A percentile compares a stretch with the other conserved stretches of the same genome.
Evolutionary conservation across 2,113 vertebrate species (phyloP).

Genomic region (Micromys minutus): DNA sequence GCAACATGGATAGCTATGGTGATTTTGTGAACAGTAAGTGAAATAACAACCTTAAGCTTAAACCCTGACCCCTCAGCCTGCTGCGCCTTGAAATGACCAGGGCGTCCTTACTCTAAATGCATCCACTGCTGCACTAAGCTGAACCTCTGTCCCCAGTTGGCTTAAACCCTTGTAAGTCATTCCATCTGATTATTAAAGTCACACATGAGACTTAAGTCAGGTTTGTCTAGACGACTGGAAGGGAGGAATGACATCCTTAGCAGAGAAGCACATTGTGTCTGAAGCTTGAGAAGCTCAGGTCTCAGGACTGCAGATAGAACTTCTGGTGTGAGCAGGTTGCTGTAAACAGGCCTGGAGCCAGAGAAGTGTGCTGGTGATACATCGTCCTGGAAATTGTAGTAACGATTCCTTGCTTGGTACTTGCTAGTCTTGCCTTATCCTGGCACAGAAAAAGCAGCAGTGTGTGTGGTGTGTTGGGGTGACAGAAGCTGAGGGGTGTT

Average conservation of each 20-base stretch:
- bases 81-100: background rate
- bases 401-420: conserved; percentile 1
- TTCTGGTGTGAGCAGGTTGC: background rate
- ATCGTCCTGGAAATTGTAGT: background rate
- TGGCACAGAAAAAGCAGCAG: background rate
- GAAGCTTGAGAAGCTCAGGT: background rate
- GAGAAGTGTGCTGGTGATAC: background rate
- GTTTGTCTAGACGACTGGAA: background rate
- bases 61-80: too few relatives aligned
- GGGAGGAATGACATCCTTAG: background rate
- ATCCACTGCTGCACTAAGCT: background rate
- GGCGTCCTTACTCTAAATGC: background rate
- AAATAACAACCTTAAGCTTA: background rate
- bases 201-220: background rate
- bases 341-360: background rate
- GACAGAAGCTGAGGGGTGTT: background rate
- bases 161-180: background rate
- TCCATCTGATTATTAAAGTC: background rate
- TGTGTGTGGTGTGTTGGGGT: background rate
- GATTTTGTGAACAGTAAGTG: background rate
- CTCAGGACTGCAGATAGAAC: background rate
- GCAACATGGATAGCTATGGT: background rate
- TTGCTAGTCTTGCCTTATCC: background rate
- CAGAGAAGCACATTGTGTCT: background rate
- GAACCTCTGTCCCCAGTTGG: background rate